Percentiles rank a stretch among this genome's conserved stretches.
These are phyloP conservation scores for Alethe diademata DNA, from an alignment of 2,113 vertebrate species.

Conservation along the genomic window DNA sequence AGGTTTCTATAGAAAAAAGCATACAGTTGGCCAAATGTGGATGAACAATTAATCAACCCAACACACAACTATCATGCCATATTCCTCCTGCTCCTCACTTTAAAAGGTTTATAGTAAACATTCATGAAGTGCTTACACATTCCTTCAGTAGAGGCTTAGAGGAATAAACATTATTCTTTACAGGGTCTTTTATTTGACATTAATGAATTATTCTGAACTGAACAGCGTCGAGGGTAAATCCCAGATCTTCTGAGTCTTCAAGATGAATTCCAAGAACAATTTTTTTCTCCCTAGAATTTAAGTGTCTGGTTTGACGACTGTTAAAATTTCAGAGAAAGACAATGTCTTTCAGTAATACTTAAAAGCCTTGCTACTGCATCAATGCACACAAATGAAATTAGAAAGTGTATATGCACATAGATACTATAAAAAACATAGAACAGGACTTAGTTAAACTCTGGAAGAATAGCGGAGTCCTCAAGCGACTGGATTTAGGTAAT, in stretches of 20 bases:
- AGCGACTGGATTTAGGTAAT: neutral
- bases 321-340: neutral
- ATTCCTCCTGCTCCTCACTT: neutral
- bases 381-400: neutral
- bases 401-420: rapidly evolving
- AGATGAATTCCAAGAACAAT: neutral
- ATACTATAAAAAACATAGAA: neutral
- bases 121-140: neutral
- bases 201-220: constrained; percentile 1
- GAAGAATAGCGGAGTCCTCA: neutral
- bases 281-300: neutral
- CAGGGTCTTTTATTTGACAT: neutral
- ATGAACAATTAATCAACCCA: neutral
- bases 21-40: neutral
- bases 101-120: neutral
- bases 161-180: constrained; percentile 30
- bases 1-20: neutral
- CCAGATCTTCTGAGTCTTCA: neutral
- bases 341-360: neutral
- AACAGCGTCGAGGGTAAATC: neutral
- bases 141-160: neutral
- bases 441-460: neutral
- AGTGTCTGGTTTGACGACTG: neutral
- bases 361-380: neutral
- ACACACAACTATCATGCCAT: neutral